These are phyloP conservation scores for Orchesella cincta DNA, from an alignment of 1,140 invertebrate genomes.

Conservation along the genomic window DNA sequence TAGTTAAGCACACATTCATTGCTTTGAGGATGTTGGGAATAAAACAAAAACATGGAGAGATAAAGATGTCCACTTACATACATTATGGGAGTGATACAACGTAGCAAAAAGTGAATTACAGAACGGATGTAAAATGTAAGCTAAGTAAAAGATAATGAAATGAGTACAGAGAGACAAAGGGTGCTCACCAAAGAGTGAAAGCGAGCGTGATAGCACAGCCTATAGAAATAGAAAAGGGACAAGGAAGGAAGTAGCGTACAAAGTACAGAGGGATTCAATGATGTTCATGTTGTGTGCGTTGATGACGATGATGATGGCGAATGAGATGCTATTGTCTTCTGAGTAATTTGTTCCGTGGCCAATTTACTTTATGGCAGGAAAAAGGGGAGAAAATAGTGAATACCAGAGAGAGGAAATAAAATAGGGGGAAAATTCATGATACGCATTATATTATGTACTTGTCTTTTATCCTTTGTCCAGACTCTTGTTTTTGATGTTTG, in stretches of 20 bases:
- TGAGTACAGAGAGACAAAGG: not conserved
- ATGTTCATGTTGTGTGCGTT: not conserved
- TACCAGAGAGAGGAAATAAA: not conserved
- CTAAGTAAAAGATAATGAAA: constrained; percentile 17
- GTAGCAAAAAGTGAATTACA: too few species aligned
- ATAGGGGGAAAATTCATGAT: not conserved
- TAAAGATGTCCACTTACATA: not conserved
- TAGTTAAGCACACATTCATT: not conserved
- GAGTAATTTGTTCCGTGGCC: constrained; percentile 8
- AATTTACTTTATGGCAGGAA: not conserved
- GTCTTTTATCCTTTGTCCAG: not conserved
- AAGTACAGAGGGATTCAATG: not conserved
- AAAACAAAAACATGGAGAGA: not conserved
- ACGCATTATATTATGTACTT: not conserved
- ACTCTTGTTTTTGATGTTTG: not conserved
- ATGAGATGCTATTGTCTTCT: constrained; percentile 9
- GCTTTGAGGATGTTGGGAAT: not conserved
- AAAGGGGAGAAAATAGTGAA: not conserved
- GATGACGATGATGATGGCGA: not conserved
- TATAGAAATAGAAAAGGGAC: too few species aligned
- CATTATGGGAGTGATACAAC: not conserved
- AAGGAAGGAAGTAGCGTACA: not conserved
- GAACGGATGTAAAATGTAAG: too few species aligned
- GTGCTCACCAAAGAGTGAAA: too few species aligned
- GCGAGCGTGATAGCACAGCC: too few species aligned